Conservation (phyloP, 2,113 vertebrate species). For the Cephalopterus ornatus region DNA sequence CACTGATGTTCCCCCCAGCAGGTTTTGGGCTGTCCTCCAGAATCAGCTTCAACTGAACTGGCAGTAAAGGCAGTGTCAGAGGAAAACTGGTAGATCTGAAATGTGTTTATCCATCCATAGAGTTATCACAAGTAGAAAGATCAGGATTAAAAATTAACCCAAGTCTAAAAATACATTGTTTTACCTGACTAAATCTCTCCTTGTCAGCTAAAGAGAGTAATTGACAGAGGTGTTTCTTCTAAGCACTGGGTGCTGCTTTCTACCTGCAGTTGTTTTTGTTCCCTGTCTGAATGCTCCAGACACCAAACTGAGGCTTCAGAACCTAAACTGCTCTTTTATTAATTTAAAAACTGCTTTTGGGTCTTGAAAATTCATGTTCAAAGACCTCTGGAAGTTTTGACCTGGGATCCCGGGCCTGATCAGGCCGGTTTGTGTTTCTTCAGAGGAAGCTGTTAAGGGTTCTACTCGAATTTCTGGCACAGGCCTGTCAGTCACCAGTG, state of each 20-base stretch:
- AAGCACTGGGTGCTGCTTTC: neutral
- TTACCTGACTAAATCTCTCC: slow-evolving; percentile 15
- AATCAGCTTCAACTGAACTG: neutral
- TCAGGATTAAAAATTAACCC: slow-evolving; percentile 43
- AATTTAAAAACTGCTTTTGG: neutral
- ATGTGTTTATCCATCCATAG: slow-evolving; percentile 13
- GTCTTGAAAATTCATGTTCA: neutral
- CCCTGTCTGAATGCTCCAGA: neutral
- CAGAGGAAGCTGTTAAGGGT: neutral
- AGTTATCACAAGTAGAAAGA: slow-evolving; percentile 27
- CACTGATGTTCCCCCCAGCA: neutral
- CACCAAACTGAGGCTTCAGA: neutral
- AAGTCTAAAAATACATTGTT: slow-evolving; percentile 28
- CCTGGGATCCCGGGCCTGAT: neutral
- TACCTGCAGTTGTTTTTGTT: neutral
- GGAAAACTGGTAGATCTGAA: neutral
- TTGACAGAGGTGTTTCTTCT: neutral
- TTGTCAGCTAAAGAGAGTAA: neutral
- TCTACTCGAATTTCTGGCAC: neutral
- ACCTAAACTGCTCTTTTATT: neutral
- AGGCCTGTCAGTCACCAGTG: neutral
- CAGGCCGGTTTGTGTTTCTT: neutral
- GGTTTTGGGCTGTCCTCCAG: neutral
- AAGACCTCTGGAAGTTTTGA: neutral
- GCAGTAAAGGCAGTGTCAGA: neutral